These are phyloP conservation scores for Sinocyclocheilus grahami DNA, from an alignment of 2,113 vertebrate species.

Conservation along the genomic window DNA sequence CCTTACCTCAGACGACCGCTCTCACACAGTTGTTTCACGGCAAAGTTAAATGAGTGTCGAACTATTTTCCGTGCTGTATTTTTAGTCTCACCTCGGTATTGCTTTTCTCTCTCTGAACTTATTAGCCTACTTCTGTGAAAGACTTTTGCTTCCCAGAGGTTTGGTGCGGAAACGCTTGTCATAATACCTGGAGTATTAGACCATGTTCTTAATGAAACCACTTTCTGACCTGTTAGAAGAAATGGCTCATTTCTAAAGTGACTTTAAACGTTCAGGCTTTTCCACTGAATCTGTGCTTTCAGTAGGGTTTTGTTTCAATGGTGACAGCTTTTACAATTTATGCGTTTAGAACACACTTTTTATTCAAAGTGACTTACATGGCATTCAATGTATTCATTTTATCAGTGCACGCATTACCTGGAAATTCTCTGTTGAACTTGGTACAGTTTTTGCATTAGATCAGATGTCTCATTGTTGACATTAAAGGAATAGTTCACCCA, in stretches of 20 bases:
- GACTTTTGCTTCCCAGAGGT: slow-evolving; percentile 21
- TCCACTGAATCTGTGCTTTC: background rate
- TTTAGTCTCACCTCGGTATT: slow-evolving; percentile 23
- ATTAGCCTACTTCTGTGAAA: slow-evolving; percentile 47
- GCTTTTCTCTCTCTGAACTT: slow-evolving; percentile 33
- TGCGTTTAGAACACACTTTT: no score
- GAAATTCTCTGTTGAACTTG: background rate
- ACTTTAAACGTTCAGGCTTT: background rate
- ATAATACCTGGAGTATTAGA: background rate
- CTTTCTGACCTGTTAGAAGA: background rate
- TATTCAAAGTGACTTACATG: background rate
- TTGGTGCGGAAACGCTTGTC: background rate
- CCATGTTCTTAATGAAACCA: background rate
- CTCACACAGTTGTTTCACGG: background rate
- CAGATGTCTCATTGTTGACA: background rate
- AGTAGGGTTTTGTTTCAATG: background rate
- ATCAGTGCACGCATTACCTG: background rate
- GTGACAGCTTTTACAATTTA: background rate
- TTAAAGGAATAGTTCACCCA: background rate
- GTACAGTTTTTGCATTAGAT: background rate
- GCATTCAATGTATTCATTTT: no score
- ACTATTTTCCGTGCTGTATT: slow-evolving; percentile 24
- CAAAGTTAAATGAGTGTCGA: slow-evolving; percentile 6
- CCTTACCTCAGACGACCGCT: slow-evolving; percentile 19
- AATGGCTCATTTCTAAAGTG: background rate